A percentile compares a stretch with the other conserved stretches of the same genome.
phyloP scores from a whole-genome alignment of 2,113 vertebrate genomes.

The Marmota monax region DNA sequence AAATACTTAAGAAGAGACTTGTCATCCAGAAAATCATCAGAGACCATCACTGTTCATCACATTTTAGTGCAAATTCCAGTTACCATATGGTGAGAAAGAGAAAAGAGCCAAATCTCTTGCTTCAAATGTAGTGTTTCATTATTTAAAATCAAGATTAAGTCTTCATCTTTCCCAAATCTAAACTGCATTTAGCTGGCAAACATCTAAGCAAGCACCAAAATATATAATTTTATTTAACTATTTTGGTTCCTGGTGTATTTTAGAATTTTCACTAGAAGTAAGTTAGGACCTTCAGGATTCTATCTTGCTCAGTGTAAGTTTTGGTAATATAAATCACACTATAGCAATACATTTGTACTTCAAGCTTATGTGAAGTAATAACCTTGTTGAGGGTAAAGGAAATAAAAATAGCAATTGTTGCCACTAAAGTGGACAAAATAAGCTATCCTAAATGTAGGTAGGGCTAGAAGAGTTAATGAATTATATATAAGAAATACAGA shows the following conservation, averaged over 20 bases:
- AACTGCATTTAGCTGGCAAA: conserved; percentile 9
- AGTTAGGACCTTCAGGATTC: conserved; percentile 16
- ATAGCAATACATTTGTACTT: not conserved
- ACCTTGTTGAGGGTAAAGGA: not conserved
- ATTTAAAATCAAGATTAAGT: not conserved
- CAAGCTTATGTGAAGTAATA: not conserved
- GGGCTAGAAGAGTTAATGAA: not conserved
- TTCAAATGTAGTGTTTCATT: conserved; percentile 41
- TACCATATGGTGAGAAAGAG: not conserved
- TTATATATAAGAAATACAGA: not conserved
- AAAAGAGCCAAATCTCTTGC: not conserved
- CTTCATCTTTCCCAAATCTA: not conserved
- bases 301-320: not conserved
- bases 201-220: not conserved
- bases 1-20: not conserved
- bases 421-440: not conserved
- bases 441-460: not conserved
- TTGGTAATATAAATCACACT: not conserved
- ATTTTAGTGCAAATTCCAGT: not conserved
- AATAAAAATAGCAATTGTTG: not conserved
- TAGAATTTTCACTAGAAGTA: conserved; percentile 32
- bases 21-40: not conserved
- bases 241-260: not conserved
- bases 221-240: not conserved
- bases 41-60: not conserved